Base-by-base conservation (phyloP, 2,113 vertebrate species). In the Aegithalos caudatus region DNA sequence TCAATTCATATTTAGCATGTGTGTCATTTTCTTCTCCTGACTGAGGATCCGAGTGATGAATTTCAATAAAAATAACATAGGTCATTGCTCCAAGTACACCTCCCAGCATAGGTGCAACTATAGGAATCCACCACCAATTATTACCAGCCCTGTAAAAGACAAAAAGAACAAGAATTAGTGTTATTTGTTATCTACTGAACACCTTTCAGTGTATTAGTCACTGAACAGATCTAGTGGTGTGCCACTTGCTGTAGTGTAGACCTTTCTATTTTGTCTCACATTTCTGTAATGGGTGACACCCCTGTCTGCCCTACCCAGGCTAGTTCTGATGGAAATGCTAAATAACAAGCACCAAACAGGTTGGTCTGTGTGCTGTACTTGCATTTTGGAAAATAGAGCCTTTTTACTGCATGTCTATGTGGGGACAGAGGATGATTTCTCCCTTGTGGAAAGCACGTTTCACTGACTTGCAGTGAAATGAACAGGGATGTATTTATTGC, bases 111-210 rank as follows among this genome's bases (percentile, higher is more conserved):
- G 99, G 99, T 20, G 98, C 99, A 16, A 97, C 97, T 29, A 99
- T 95, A 29, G 99, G 99, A 67, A 99, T 97, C 99, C 99, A 99
- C 99, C 99, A 99, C 98, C 99, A 99, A 90, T 98, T 97, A 61
- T 98, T 98, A 76, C 98, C 99, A 83, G 98, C 98, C 62, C 99
- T 99, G 98, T 61, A 95, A 96, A 95, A 96, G 91, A 94, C 7
- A 76, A 79, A 80, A 61, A 71, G 50, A 92, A 57, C 47, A 33
- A 84, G 35, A 89, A 74, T 87, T 33, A 66, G 14, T 4, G 2
- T 33, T 71, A 15, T n/a, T 60, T 56, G 27, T 70, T 25, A 38
- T 76, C 12, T 7, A 29, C 33, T 25, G 56, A 60, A 28, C 21
- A 25, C 12, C 33, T 45, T 47, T 19, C 40, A 33, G 50, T 38